Evolutionary conservation across 2,113 vertebrate species (phyloP).

Genomic region (Tragelaphus imberbis): DNA sequence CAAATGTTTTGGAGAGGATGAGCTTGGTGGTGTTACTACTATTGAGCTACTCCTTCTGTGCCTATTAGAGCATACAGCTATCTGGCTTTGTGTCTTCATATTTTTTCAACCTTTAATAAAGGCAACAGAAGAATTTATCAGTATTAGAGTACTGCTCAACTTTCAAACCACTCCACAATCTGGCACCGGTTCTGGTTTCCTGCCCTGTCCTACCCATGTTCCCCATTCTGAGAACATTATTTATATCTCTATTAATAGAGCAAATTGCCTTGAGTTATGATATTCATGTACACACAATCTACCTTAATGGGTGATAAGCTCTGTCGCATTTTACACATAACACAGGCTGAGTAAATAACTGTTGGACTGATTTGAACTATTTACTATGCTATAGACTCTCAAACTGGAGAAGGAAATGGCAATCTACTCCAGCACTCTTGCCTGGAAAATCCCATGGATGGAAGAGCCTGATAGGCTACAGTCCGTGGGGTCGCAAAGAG

Average conservation of each 20-base stretch:
- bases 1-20: neutral
- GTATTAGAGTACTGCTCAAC: neutral
- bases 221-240: neutral
- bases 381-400: neutral
- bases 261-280: conserved; percentile 7
- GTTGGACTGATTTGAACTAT: neutral
- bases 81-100: neutral
- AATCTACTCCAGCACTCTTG: too few relatives aligned
- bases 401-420: neutral
- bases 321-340: neutral
- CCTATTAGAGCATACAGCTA: neutral
- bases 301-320: neutral
- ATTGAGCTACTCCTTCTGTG: neutral
- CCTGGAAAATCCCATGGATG: too few relatives aligned
- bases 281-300: neutral
- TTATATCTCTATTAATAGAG: conserved; percentile 32
- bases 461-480: too few relatives aligned
- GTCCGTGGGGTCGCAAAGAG: too few relatives aligned
- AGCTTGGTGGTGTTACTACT: neutral
- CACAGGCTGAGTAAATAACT: neutral
- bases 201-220: neutral
- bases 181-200: neutral
- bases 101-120: neutral
- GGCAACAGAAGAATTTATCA: conserved; percentile 1
- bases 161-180: neutral